Evolutionary conservation across 2,888 invertebrate genomes (phyloP), one percentile per base, ranked within the genome.

Genomic region (Endotricha flammealis): DNA sequence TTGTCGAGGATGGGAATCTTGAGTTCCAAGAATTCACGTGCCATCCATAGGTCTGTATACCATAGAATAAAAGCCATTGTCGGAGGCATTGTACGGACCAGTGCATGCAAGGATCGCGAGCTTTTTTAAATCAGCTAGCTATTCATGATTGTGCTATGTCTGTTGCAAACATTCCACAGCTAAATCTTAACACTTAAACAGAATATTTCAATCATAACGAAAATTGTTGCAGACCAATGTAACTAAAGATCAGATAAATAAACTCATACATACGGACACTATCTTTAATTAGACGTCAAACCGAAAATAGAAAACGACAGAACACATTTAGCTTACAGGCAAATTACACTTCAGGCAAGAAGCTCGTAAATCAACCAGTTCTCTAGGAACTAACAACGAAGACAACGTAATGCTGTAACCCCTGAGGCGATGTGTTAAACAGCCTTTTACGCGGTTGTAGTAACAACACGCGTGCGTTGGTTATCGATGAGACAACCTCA

Each of bases 21-120:
- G 58, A 56, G 59, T 86, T 85, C 83, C 59, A 46, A 68, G 85
- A 81, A 85, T 82, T 82, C 86, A 80, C 85, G 85, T 86, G 86
- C 83, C 77, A 74, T 67, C 57, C 59, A 53, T 58, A 63, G 59
- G 58, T 64, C 64, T 63, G 65, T 63, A 44, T 45, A 57, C 57
- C 57, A 59, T 54, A 59, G 64, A 63, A 64, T 58, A 64, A 61
- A 55, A 50, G 47, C 58, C 53, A 63, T 64, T 63, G 63, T 68
- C 56, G 52, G 48, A 16, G 27, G 10, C 28, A 35, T 35, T 35
- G 44, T 56, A 50, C 49, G 46, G 48, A 48, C 38, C 36, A 36
- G 29, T 31, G 36, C 27, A 55, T 48, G 35, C 30, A 25, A 6
- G 27, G 22, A 32, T 37, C 30, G 37, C 31, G 36, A 35, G 28